Evolutionary conservation across 2,888 invertebrate species (phyloP).

Genomic region (Caenorhabditis auriculariae): DNA sequence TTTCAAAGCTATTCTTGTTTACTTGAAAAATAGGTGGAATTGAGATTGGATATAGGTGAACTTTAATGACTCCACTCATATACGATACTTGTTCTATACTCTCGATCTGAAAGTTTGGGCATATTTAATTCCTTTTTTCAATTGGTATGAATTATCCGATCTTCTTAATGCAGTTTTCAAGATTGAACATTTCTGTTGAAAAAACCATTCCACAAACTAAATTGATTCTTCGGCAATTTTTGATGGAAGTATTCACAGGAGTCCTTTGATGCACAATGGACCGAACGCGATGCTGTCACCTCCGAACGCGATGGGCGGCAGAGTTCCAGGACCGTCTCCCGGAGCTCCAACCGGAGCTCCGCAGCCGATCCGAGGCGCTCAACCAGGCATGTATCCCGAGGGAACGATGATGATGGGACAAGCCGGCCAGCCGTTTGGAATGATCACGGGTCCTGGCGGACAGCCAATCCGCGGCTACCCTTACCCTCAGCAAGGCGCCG

Average conservation of each 20-base stretch:
- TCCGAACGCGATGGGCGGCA: constrained; percentile 20
- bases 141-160: too few species aligned
- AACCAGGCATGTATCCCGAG: constrained; percentile 5
- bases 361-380: neutral
- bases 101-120: neutral
- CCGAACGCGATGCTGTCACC: constrained; percentile 39
- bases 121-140: too few species aligned
- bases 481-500: too few species aligned
- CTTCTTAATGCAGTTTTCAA: too few species aligned
- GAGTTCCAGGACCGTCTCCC: constrained; percentile 31
- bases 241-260: constrained; percentile 12
- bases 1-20: constrained; percentile 2
- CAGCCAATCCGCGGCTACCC: too few species aligned
- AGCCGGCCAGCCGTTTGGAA: neutral
- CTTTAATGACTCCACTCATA: too few species aligned
- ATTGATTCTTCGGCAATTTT: neutral
- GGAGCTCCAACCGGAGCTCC: constrained; percentile 14
- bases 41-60: too few species aligned
- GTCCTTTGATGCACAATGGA: constrained; percentile 28
- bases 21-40: too few species aligned
- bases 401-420: constrained; percentile 6
- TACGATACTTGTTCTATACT: neutral
- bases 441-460: too few species aligned
- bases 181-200: too few species aligned
- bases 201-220: too few species aligned